Conservation (phyloP, 2,888 invertebrate genomes). For the Merodon equestris region DNA sequence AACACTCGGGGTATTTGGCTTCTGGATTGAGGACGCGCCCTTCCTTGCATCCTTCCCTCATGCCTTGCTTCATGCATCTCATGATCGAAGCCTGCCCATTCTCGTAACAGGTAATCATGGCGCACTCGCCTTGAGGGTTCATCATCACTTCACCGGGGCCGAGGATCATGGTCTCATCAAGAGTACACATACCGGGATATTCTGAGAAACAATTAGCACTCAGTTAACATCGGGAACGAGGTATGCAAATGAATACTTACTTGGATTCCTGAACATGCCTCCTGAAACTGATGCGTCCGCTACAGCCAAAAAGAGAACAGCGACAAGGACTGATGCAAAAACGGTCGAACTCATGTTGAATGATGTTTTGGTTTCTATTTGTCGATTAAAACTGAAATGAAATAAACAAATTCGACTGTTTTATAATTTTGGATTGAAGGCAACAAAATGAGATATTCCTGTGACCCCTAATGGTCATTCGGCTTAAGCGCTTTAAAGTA, state of each 20-base stretch:
- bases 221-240: background rate
- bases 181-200: constrained; percentile 56
- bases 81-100: constrained; percentile 56
- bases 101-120: constrained; percentile 54
- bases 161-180: constrained; percentile 48
- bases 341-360: no score
- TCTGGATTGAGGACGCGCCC: constrained; percentile 48
- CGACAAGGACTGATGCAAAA: no score
- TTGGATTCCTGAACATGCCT: constrained; percentile 54
- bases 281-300: constrained; percentile 22
- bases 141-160: constrained; percentile 28
- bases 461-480: no score
- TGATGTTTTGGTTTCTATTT: no score
- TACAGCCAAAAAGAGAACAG: no score
- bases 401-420: no score
- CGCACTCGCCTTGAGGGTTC: constrained; percentile 51
- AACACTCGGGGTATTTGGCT: constrained; percentile 52
- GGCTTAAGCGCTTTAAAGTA: no score
- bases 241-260: constrained; percentile 15
- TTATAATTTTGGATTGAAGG: no score
- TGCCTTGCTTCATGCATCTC: constrained; percentile 55
- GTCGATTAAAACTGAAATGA: no score
- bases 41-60: constrained; percentile 59
- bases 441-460: no score
- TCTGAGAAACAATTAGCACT: constrained; percentile 19